Evolutionary conservation across 2,888 invertebrate species (phyloP).

Genomic region (Theodoxus fluviatilis): DNA sequence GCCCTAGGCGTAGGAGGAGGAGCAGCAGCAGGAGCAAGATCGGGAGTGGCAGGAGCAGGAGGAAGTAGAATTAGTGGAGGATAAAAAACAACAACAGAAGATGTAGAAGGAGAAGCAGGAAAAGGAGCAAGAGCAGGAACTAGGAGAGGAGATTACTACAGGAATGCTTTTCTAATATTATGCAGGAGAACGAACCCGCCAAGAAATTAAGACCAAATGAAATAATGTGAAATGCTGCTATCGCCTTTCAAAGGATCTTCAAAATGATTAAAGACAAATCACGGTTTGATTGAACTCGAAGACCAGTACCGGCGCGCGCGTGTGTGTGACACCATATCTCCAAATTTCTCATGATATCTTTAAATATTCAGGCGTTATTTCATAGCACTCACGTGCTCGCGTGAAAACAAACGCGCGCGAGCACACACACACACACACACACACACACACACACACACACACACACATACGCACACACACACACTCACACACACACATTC

Average conservation of each 20-base stretch:
- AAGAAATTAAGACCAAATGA: no score
- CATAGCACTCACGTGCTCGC: no score
- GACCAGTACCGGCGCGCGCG: not conserved
- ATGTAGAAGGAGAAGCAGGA: not conserved
- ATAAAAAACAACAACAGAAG: not conserved
- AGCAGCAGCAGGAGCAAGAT: not conserved
- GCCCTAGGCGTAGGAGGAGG: not conserved
- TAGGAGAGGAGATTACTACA: not conserved
- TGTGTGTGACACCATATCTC: not conserved
- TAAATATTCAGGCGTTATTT: no score
- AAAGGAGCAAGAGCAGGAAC: constrained; percentile 12
- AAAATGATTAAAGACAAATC: not conserved
- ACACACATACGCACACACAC: constrained; percentile 10
- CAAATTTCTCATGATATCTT: not conserved
- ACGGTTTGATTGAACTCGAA: not conserved
- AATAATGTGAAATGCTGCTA: no score
- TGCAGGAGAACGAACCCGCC: no score
- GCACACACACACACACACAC: constrained; percentile 11
- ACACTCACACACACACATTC: not conserved
- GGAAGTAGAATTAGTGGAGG: not conserved
- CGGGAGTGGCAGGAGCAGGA: constrained; percentile 17
- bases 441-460: constrained; percentile 11
- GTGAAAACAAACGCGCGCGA: not conserved
- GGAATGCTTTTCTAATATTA: not conserved
- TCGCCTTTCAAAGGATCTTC: no score